Percentiles rank a stretch among this genome's conserved stretches.
Conservation (phyloP, 2,888 invertebrate species). For the Sepiola atlantica region DNA sequence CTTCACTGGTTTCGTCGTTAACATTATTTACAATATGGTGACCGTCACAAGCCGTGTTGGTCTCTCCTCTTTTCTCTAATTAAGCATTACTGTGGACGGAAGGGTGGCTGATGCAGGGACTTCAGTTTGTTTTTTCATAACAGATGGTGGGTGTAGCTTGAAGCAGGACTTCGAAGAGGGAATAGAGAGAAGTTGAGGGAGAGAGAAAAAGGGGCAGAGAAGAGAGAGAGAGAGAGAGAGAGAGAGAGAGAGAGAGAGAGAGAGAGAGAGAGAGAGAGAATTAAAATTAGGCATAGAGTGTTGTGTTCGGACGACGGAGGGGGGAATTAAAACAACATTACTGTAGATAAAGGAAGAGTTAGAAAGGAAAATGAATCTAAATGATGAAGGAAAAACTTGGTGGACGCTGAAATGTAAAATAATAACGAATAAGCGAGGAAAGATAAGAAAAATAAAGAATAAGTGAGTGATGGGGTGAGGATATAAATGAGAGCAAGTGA, state of each 20-base stretch:
- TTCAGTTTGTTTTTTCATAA: neutral
- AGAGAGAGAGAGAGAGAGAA: neutral
- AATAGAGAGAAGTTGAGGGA: too few species aligned
- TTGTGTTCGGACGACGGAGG: neutral
- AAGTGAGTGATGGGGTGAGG: neutral
- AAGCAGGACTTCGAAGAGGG: neutral
- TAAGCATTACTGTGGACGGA: neutral
- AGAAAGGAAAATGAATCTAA: neutral
- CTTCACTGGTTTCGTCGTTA: neutral
- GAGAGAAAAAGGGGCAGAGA: too few species aligned
- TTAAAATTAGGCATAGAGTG: neutral
- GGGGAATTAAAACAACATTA: neutral
- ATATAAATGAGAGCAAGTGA: neutral
- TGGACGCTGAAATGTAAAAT: neutral
- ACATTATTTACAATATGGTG: neutral
- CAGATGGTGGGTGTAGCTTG: slow-evolving; percentile 32
- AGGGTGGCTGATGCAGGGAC: neutral
- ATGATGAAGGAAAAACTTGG: neutral
- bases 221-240: neutral
- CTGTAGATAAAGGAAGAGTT: neutral
- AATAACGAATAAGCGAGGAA: too few species aligned
- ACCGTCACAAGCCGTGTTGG: neutral
- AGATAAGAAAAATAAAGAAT: neutral
- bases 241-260: neutral
- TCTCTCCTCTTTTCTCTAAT: neutral